A percentile compares a stretch with the other conserved stretches of the same genome.
These are phyloP conservation scores for Catocala nupta DNA, from an alignment of 2,888 invertebrate species.

Conservation along the genomic window DNA sequence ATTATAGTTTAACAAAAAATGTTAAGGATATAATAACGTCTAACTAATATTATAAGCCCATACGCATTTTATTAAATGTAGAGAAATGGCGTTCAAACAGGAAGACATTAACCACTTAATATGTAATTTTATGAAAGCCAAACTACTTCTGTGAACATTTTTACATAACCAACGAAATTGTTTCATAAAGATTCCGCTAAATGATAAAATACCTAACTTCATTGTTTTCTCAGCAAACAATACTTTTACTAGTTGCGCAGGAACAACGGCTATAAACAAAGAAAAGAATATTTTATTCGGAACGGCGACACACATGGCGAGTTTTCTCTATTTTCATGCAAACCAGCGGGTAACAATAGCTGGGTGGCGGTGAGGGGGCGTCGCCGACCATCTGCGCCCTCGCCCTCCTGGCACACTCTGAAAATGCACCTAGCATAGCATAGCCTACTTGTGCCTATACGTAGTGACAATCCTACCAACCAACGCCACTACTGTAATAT, in stretches of 20 bases:
- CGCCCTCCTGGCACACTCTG: constrained; percentile 68
- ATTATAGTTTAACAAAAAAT: too few relatives aligned
- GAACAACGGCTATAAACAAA: constrained; percentile 75
- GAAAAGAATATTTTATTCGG: constrained; percentile 82
- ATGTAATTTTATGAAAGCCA: constrained; percentile 40
- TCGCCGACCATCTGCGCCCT: constrained; percentile 66
- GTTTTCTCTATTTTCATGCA: constrained; percentile 83
- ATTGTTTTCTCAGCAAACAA: constrained; percentile 73
- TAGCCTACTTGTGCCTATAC: constrained; percentile 24
- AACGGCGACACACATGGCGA: constrained; percentile 79
- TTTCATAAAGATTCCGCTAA: constrained; percentile 54
- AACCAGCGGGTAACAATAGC: constrained; percentile 80
- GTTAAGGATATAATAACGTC: background rate
- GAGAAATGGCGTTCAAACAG: constrained; percentile 24
- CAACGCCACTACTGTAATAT: constrained; percentile 9
- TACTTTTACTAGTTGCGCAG: constrained; percentile 76
- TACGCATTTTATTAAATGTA: background rate
- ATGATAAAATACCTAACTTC: constrained; percentile 63
- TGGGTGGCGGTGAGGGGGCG: constrained; percentile 60
- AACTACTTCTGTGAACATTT: constrained; percentile 47
- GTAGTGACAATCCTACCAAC: constrained; percentile 11
- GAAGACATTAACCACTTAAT: constrained; percentile 45
- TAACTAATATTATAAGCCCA: background rate
- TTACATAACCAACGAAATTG: constrained; percentile 58
- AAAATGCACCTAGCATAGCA: constrained; percentile 61